Conservation (phyloP, 53 echinoderm and acorn worm species). For the Glandiceps talaboti region DNA sequence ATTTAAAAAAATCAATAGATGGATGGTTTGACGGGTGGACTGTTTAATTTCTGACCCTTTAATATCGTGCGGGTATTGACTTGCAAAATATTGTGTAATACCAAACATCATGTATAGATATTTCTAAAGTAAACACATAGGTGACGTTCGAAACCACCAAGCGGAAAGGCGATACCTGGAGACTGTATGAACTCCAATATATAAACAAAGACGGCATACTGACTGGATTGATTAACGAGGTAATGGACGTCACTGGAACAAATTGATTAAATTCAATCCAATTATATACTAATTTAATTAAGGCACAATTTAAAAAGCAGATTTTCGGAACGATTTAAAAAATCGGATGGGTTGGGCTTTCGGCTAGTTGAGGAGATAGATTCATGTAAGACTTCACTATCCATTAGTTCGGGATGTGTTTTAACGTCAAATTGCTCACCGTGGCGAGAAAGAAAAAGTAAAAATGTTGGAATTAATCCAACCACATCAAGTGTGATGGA, state of each 20-base stretch:
- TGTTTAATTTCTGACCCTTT: too few relatives aligned
- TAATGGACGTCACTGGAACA: neutral
- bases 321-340: neutral
- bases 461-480: neutral
- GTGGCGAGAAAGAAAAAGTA: neutral
- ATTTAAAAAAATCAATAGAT: too few relatives aligned
- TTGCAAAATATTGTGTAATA: too few relatives aligned
- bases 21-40: too few relatives aligned
- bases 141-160: neutral
- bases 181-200: neutral
- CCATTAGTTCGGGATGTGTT: neutral
- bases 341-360: neutral
- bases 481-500: neutral
- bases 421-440: neutral
- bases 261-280: neutral
- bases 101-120: neutral
- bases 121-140: neutral
- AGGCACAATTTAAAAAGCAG: neutral
- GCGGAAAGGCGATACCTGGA: neutral
- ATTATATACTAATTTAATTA: neutral
- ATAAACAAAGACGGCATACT: neutral
- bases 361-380: neutral
- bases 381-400: neutral
- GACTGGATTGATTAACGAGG: neutral
- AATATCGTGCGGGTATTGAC: too few relatives aligned